Evolutionary conservation across 2,888 invertebrate genomes (phyloP).

Genomic region (Ecliptopera silaceata): DNA sequence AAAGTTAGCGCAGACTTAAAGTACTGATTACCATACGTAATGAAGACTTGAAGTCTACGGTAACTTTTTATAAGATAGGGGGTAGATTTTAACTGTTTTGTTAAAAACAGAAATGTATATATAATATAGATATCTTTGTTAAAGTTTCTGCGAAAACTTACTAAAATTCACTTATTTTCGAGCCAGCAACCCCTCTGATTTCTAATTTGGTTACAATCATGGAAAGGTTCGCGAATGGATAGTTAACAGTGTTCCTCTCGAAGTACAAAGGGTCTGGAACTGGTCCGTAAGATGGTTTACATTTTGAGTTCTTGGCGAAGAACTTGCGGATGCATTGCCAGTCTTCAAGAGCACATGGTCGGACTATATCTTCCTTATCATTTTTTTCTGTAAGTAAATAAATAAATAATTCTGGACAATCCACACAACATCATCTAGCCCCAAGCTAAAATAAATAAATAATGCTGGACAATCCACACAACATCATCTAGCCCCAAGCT

Average conservation of each 20-base stretch:
- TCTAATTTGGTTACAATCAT: not conserved
- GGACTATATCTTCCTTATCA: slow-evolving; percentile 25
- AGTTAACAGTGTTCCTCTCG: slow-evolving; percentile 4
- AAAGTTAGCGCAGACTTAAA: too few species aligned
- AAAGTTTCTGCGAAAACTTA: slow-evolving; percentile 5
- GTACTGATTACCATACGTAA: too few species aligned
- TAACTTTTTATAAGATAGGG: too few species aligned
- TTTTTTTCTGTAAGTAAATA: slow-evolving; percentile 14
- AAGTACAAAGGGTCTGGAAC: slow-evolving; percentile 19
- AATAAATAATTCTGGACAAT: too few species aligned
- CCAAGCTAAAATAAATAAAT: too few species aligned
- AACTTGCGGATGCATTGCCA: slow-evolving; percentile 40
- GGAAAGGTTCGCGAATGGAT: slow-evolving; percentile 5
- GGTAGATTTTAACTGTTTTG: too few species aligned
- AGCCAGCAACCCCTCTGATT: slow-evolving; percentile 10
- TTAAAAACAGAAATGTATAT: too few species aligned
- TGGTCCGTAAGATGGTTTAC: slow-evolving; percentile 28
- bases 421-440: too few species aligned
- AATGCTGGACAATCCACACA: too few species aligned
- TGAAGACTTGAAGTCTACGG: too few species aligned
- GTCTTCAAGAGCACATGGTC: slow-evolving; percentile 38
- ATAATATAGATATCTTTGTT: too few species aligned
- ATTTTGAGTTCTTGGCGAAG: slow-evolving; percentile 35
- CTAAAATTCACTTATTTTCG: slow-evolving; percentile 24
- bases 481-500: too few species aligned